Base-by-base conservation (phyloP, 2,113 vertebrate species). In the Holacanthus passer region DNA sequence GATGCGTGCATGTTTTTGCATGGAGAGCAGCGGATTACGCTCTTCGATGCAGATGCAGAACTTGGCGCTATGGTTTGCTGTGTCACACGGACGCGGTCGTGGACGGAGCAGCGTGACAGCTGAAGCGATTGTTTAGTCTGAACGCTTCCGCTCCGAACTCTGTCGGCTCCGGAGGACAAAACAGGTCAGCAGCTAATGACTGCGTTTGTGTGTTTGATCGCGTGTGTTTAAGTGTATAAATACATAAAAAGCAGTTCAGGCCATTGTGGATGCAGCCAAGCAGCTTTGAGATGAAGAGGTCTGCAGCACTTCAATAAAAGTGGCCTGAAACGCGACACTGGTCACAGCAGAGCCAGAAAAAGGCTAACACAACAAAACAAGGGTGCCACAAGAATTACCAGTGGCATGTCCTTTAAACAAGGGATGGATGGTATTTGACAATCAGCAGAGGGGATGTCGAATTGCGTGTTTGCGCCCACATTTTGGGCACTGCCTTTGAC, bases 121-220 rank as follows among this genome's bases (percentile, higher is more conserved):
- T 79, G 20, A 71, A 77, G 65, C 14, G 39, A 81, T 10, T 73
- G 81, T 74, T 78, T 13, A 17, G 39, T 55, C 48, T 19, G 37
- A 60, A 45, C 43, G 17, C 27, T 74, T 80, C 37, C 62, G 70
- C 77, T 53, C 67, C 20, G 67, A 60, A 47, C 68, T n/a, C 63
- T 58, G 78, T 77, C 77, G n/a, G n/a, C n/a, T n/a, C n/a, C n/a
- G n/a, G n/a, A n/a, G 3, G 77, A 63, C 70, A 76, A 77, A 88
- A 37, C 67, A 85, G 87, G 81, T 88, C 90, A 90, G 69, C 58
- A 45, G 45, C 53, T 79, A 77, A 81, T 72, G 73, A 22, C 0
- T 60, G 58, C 29, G 52, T 27, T 47, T 56, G 37, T 32, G 71
- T 9, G 67, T 67, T 47, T 35, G 41, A 32, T 7, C n/a, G 24